These are phyloP conservation scores for Epiblema foenella DNA, from an alignment of 2,888 invertebrate genomes.

Conservation along the genomic window DNA sequence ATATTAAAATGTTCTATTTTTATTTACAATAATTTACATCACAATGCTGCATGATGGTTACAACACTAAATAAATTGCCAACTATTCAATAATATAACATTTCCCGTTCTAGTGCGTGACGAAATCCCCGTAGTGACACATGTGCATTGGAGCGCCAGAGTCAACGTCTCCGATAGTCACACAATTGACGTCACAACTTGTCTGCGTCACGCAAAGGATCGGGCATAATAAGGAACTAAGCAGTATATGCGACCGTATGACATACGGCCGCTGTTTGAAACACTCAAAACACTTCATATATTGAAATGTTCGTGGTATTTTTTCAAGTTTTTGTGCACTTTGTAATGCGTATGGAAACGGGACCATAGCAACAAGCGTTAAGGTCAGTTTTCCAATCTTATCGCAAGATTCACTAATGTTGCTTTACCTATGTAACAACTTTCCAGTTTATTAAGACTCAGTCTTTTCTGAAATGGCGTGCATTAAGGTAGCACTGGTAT, in stretches of 20 bases:
- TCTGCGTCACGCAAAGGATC: constrained; percentile 3
- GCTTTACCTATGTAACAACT: no score
- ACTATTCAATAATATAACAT: constrained; percentile 48
- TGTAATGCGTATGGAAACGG: background rate
- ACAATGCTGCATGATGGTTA: constrained; percentile 71
- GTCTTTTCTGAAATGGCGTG: no score
- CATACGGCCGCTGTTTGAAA: constrained; percentile 46
- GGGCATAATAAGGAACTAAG: constrained; percentile 64
- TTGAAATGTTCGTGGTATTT: background rate
- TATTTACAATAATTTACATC: constrained; percentile 85
- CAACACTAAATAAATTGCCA: constrained; percentile 56
- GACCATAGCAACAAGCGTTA: background rate
- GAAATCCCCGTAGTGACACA: background rate
- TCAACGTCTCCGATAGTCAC: no score
- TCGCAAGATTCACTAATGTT: background rate
- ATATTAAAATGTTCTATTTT: constrained; percentile 66
- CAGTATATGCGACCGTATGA: constrained; percentile 49
- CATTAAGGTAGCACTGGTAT: no score
- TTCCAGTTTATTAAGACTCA: no score
- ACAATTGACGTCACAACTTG: background rate
- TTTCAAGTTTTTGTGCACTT: background rate
- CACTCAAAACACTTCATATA: constrained; percentile 30
- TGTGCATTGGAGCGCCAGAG: background rate
- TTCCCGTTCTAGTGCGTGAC: background rate
- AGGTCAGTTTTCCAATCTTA: background rate